Percentiles rank a stretch among this genome's conserved stretches.
These are phyloP conservation scores for Neotoma lepida DNA, from an alignment of 2,113 vertebrate species.

Conservation along the genomic window DNA sequence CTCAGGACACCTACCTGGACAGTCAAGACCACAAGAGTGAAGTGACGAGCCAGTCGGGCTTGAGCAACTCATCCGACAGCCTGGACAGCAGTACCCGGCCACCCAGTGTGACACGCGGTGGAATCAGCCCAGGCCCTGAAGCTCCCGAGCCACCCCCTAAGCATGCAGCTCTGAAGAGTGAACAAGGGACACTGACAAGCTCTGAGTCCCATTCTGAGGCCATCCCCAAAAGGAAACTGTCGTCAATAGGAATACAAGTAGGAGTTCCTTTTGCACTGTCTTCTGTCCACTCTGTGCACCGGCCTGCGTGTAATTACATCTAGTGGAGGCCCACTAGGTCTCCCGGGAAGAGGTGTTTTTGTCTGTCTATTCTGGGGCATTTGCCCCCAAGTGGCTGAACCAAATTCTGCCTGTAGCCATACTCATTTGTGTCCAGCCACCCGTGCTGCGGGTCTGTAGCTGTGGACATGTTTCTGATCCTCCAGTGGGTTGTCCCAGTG, in stretches of 20 bases:
- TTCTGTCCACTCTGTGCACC: constrained; percentile 68
- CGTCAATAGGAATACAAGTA: constrained; percentile 99
- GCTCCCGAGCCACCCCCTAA: constrained; percentile 88
- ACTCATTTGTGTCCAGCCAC: not conserved
- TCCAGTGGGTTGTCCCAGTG: constrained; percentile 48
- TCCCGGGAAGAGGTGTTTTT: constrained; percentile 54
- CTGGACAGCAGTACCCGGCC: constrained; percentile 95
- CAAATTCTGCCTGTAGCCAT: constrained; percentile 39
- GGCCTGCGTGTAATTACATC: constrained; percentile 80
- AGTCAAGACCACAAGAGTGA: constrained; percentile 96
- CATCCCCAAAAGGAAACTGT: constrained; percentile 95
- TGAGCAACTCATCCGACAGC: constrained; percentile 98
- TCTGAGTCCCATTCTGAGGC: constrained; percentile 90
- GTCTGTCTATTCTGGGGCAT: constrained; percentile 33
- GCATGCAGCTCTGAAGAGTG: constrained; percentile 90
- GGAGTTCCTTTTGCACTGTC: constrained; percentile 79
- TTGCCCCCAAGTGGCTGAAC: constrained; percentile 40
- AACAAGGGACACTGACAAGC: constrained; percentile 87
- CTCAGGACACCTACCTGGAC: constrained; percentile 98
- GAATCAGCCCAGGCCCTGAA: constrained; percentile 86
- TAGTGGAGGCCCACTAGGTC: constrained; percentile 70
- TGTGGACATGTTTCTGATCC: not conserved
- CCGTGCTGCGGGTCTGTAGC: not conserved
- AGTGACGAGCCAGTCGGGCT: constrained; percentile 96
- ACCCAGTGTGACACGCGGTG: constrained; percentile 92